phyloP scores from a whole-genome alignment of 2,113 vertebrate species.

The Pterocles orientalis region DNA sequence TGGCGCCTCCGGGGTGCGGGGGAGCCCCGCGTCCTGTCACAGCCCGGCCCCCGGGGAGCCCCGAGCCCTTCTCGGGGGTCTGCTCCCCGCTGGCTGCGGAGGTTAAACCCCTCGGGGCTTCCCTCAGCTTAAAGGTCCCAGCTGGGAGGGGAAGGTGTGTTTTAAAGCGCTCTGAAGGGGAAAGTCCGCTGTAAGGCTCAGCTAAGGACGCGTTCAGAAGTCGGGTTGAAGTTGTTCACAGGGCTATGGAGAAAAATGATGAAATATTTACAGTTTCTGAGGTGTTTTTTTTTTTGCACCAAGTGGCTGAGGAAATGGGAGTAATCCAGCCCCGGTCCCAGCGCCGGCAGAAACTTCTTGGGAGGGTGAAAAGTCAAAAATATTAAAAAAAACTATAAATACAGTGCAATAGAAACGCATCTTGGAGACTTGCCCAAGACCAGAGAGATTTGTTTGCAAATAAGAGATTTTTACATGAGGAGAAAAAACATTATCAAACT shows the following conservation, averaged over 20 bases:
- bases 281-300: not conserved
- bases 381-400: fast-evolving
- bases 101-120: not conserved
- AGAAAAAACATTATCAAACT: not conserved
- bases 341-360: not conserved
- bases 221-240: fast-evolving
- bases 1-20: not conserved
- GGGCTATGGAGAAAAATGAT: too few species aligned
- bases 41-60: too few species aligned
- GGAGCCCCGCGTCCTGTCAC: not conserved
- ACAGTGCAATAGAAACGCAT: not conserved
- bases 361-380: not conserved
- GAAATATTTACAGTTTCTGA: fast-evolving
- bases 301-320: not conserved
- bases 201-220: not conserved
- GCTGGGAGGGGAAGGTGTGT: not conserved
- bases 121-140: not conserved
- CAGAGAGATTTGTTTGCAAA: not conserved
- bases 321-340: not conserved
- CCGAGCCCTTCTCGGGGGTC: not conserved
- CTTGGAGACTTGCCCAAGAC: not conserved
- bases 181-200: fast-evolving
- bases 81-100: not conserved
- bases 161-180: fast-evolving
- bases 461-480: not conserved